Conservation (phyloP, 2,888 invertebrate species). For the Apoda limacodes region DNA sequence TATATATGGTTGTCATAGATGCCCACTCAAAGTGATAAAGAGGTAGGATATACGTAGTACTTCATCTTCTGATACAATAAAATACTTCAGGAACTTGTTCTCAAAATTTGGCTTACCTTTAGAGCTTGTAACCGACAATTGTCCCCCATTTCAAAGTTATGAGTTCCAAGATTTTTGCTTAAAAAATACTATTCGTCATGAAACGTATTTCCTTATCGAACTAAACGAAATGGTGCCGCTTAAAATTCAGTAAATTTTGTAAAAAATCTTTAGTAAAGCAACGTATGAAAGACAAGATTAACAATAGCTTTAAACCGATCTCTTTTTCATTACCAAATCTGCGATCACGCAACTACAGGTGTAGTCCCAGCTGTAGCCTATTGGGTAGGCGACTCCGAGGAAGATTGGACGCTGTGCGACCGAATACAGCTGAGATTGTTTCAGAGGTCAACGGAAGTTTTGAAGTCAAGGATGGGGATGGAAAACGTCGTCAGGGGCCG, state of each 20-base stretch:
- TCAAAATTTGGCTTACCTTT: constrained; percentile 20
- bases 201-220: no score
- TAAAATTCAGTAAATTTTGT: no score
- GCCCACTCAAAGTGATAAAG: constrained; percentile 22
- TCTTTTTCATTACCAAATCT: constrained; percentile 9
- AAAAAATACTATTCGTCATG: no score
- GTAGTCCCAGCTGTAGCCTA: constrained; percentile 18
- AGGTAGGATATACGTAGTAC: constrained; percentile 12
- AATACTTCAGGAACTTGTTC: constrained; percentile 12
- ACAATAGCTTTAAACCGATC: constrained; percentile 5
- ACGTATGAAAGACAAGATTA: constrained; percentile 6
- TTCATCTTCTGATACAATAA: constrained; percentile 4
- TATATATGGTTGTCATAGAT: constrained; percentile 20
- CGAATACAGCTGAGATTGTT: no score
- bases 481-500: no score
- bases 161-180: constrained; percentile 17
- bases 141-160: constrained; percentile 20
- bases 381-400: constrained; percentile 16
- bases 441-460: no score
- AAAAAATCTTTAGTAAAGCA: constrained; percentile 5
- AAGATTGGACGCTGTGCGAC: constrained; percentile 15
- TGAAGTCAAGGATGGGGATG: no score
- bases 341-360: constrained; percentile 15
- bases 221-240: no score
- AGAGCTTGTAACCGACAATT: constrained; percentile 21